Evolutionary conservation across 2,113 vertebrate genomes (phyloP), one percentile per base, ranked within the genome.

Genomic region (Delphinapterus leucas): DNA sequence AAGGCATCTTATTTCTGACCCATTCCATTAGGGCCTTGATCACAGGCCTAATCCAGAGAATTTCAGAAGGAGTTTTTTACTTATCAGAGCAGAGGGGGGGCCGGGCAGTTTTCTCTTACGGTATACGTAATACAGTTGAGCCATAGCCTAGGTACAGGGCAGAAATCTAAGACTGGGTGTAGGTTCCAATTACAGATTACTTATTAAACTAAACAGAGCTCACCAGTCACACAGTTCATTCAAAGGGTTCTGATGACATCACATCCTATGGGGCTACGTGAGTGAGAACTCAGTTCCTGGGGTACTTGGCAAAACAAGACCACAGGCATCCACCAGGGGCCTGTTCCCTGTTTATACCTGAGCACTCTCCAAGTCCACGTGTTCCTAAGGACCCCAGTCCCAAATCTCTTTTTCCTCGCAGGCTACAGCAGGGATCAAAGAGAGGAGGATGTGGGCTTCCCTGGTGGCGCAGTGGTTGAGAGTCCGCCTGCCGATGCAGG

Each of bases 261-360:
- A 80, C n/a, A 41, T 79, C 17, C 53, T 63, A 8, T 88, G 55
- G 61, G 73, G 26, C 18, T n/a, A 11, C 1, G 0, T 21, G 53
- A 92, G n/a, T 79, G n/a, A 63, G 15, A 68, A 74, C 70, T 68
- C 18, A 1, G 36, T 17, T 92, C 83, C 44, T 33, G 8, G n/a
- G 58, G 23, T 31, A 18, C 20, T 47, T 23, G 26, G 47, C 17
- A 68, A 67, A 23, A 61, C 58, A 68, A 17, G 15, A 38, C 41
- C 53, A n/a, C 2, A 15, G 53, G 49, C 61, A 11, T 44, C 36
- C 25, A 10, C 1, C 1, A 41, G 23, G n/a, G 8, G 2, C 6
- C 76, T 44, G 14, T 6, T 53, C 44, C 26, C 36, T 58, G 11
- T 33, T 71, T 38, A 71, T 17, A 9, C 15, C 8, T 55, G 2